Conservation (phyloP, 2,888 invertebrate species). For the Papilio gigon region DNA sequence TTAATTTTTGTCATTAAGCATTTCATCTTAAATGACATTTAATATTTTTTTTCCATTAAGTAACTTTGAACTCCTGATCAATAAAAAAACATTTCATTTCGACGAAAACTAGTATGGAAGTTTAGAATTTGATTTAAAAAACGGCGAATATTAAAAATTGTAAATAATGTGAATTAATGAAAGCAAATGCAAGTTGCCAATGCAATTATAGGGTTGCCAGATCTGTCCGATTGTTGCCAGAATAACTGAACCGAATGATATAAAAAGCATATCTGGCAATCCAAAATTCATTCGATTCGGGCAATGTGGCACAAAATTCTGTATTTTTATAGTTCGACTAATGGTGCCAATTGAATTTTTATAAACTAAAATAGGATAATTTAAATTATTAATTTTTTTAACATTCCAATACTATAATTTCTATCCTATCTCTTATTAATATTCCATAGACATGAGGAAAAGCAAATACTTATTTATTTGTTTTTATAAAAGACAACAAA, state of each 20-base stretch:
- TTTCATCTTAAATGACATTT: not conserved
- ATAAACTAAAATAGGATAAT: constrained; percentile 35
- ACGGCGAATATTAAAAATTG: not conserved
- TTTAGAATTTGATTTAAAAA: not conserved
- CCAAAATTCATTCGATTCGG: not conserved
- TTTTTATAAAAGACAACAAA: not conserved
- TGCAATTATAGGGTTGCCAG: constrained; percentile 18
- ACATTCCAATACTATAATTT: constrained; percentile 1
- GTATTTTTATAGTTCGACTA: constrained; percentile 42
- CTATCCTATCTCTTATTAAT: not conserved
- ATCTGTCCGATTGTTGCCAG: not conserved
- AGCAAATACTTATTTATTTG: not conserved
- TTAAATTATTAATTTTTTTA: constrained; percentile 8
- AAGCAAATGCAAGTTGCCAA: constrained; percentile 20
- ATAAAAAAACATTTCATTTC: not conserved
- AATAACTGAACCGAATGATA: not conserved
- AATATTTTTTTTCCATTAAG: not conserved
- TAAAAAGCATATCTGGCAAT: not conserved
- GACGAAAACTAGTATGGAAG: not conserved
- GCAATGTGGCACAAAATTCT: constrained; percentile 42
- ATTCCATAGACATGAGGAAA: too few relatives aligned
- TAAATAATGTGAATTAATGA: constrained; percentile 3
- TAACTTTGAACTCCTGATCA: not conserved
- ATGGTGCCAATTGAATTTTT: constrained; percentile 45
- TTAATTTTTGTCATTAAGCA: not conserved